A percentile compares a stretch with the other conserved stretches of the same genome.
phyloP scores from a whole-genome alignment of 2,888 invertebrate species.

The Sinohyriopsis cumingii region DNA sequence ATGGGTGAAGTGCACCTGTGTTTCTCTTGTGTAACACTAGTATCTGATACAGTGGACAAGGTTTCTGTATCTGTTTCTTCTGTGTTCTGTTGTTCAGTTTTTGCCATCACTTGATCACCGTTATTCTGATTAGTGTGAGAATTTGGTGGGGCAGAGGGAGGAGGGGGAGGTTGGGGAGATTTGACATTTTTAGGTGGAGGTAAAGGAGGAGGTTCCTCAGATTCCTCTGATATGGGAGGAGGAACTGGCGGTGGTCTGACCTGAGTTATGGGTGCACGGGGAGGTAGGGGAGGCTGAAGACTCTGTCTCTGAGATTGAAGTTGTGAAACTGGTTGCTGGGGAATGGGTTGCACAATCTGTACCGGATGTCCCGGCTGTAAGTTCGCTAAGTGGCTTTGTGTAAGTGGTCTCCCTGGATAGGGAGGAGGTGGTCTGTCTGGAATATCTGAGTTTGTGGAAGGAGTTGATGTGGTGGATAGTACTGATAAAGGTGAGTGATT shows the following conservation, averaged over 20 bases:
- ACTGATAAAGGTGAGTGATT: constrained; percentile 71
- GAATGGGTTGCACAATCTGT: constrained; percentile 43
- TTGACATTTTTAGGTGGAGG: constrained; percentile 4
- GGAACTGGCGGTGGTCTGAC: constrained; percentile 37
- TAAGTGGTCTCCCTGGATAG: constrained; percentile 56
- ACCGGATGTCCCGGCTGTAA: constrained; percentile 34
- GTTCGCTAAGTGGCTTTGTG: constrained; percentile 15
- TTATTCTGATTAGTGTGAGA: neutral
- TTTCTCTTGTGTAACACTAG: constrained; percentile 50
- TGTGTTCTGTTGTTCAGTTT: constrained; percentile 41
- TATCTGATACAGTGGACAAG: constrained; percentile 41
- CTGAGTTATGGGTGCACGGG: constrained; percentile 50
- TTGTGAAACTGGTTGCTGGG: constrained; percentile 27
- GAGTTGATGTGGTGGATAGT: constrained; percentile 68
- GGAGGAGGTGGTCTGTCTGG: constrained; percentile 70
- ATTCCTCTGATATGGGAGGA: constrained; percentile 31
- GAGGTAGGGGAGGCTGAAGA: constrained; percentile 56
- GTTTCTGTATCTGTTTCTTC: constrained; percentile 53
- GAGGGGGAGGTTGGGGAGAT: constrained; percentile 15
- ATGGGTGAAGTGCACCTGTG: constrained; percentile 82
- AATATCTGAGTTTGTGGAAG: constrained; percentile 70
- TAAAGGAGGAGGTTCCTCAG: constrained; percentile 27
- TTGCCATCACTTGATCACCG: constrained; percentile 11
- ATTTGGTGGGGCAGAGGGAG: constrained; percentile 19
- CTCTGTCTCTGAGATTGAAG: constrained; percentile 8